Evolutionary conservation across 53 echinoderm and acorn worm genomes (phyloP).

Genomic region (Pentamera pediparva): DNA sequence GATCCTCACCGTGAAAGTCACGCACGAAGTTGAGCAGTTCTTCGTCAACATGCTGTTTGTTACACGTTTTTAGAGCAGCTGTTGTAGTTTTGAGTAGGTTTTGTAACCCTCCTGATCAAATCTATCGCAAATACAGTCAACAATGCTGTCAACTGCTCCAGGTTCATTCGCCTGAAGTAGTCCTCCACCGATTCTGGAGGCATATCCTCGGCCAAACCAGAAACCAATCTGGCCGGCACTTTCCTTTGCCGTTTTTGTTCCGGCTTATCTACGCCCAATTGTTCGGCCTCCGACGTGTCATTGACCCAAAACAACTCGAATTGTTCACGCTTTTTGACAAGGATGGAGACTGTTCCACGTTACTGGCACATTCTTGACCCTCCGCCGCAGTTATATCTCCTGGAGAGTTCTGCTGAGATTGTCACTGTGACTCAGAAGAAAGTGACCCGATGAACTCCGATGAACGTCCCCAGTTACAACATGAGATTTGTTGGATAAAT

Average conservation of each 20-base stretch:
- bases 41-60: conserved; percentile 6
- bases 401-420: conserved; percentile 33
- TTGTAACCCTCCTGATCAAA: conserved; percentile 19
- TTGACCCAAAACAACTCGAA: conserved; percentile 23
- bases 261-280: conserved; percentile 2
- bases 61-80: conserved; percentile 21
- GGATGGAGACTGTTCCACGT: conserved; percentile 8
- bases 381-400: conserved; percentile 31
- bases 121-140: conserved; percentile 27
- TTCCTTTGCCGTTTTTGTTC: conserved; percentile 7
- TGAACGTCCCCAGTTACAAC: too few relatives aligned
- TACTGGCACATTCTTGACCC: conserved; percentile 21
- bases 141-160: conserved; percentile 28
- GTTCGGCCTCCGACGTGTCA: background rate
- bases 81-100: conserved; percentile 15
- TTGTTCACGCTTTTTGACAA: conserved; percentile 11
- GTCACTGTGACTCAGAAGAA: conserved; percentile 21
- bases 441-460: too few relatives aligned
- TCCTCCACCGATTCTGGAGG: conserved; percentile 20
- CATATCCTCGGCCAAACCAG: background rate
- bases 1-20: conserved; percentile 27
- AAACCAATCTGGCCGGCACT: background rate
- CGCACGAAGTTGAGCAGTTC: conserved; percentile 25
- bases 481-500: too few relatives aligned
- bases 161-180: conserved; percentile 17